A percentile compares a stretch with the other conserved stretches of the same genome.
phyloP scores from a whole-genome alignment of 23 tunicate species.

The Clavelina lepadiformis region DNA sequence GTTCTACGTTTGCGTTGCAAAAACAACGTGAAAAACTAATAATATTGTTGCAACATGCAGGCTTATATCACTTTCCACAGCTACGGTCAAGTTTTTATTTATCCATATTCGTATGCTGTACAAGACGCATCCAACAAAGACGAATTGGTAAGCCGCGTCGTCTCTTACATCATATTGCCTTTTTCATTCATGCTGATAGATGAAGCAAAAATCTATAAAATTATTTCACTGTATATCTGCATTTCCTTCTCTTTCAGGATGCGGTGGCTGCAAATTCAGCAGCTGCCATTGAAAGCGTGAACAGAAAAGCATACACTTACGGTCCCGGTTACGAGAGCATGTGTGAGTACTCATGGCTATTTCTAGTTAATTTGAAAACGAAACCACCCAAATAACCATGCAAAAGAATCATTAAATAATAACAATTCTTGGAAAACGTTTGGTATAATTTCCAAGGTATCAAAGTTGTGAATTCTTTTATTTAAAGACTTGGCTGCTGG shows the following conservation, averaged over 20 bases:
- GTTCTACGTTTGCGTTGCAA: too few relatives aligned
- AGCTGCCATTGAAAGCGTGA: slow-evolving; percentile 9
- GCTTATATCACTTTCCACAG: slow-evolving; percentile 87
- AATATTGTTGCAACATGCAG: slow-evolving; percentile 16
- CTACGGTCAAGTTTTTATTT: slow-evolving; percentile 71
- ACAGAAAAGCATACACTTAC: slow-evolving; percentile 38
- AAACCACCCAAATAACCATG: too few relatives aligned
- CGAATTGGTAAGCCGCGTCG: slow-evolving; percentile 28
- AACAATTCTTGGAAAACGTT: too few relatives aligned
- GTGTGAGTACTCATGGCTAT: too few relatives aligned
- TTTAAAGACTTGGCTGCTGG: slow-evolving; percentile 97
- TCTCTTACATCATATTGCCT: not conserved
- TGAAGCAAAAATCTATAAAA: not conserved
- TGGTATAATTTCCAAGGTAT: too few relatives aligned
- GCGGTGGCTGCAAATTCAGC: slow-evolving; percentile 5
- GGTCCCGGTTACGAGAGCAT: slow-evolving; percentile 67
- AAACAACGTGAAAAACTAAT: too few relatives aligned
- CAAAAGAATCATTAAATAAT: too few relatives aligned
- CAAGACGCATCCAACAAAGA: slow-evolving; percentile 29
- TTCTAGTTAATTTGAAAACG: too few relatives aligned
- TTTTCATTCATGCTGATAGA: not conserved
- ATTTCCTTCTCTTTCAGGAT: slow-evolving; percentile 2
- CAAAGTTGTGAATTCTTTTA: too few relatives aligned
- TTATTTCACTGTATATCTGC: not conserved
- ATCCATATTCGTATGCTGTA: slow-evolving; percentile 67